Evolutionary conservation across 2,113 vertebrate genomes (phyloP), one percentile per base, ranked within the genome.

Genomic region (Psammodynastes pulverulentus): DNA sequence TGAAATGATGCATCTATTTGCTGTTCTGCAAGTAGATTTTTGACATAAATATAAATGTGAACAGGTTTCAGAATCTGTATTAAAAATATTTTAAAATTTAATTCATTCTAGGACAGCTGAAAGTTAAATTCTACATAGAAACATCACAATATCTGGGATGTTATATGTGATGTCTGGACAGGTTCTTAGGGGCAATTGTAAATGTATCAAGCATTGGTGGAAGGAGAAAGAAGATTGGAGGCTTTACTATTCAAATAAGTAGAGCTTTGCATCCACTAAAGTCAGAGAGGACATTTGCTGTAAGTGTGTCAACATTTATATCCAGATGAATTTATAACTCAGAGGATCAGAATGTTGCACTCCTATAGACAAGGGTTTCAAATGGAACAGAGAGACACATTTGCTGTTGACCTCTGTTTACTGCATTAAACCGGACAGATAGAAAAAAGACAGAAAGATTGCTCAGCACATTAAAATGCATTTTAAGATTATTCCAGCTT

Each of bases 401-500:
- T 87, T 43, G 67, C 26, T 43, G 90, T 0, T 0, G 17, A 34
- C 58, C 3, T 51, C 17, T 91, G 46, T 85, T 88, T 19, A 67
- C 10, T 54, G 34, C 10, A 48, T 88, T 89, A 89, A 93, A 1
- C 0, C 49, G 21, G 43, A 51, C 23, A 43, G 84, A 91, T 39
- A 21, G 2, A 9, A 21, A 51, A 53, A 56, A 87, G 48, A n/a
- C 9, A 9, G 23, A 7, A 9, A 84, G 34, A 89, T 91, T 90
- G 48, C 43, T 92, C 53, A 92, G 26, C 9, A 88, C 46, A 23
- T 19, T 52, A 45, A 15, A 94, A 90, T 1, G 4, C 0, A 85
- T 92, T 93, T 94, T 93, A 91, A 89, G 8, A 2, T 85, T 93
- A 43, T 1, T 93, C 93, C 56, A 26, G 89, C 87, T 91, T 86